Evolutionary conservation across 2,113 vertebrate species (phyloP).

Genomic region (Syrmaticus mikado): DNA sequence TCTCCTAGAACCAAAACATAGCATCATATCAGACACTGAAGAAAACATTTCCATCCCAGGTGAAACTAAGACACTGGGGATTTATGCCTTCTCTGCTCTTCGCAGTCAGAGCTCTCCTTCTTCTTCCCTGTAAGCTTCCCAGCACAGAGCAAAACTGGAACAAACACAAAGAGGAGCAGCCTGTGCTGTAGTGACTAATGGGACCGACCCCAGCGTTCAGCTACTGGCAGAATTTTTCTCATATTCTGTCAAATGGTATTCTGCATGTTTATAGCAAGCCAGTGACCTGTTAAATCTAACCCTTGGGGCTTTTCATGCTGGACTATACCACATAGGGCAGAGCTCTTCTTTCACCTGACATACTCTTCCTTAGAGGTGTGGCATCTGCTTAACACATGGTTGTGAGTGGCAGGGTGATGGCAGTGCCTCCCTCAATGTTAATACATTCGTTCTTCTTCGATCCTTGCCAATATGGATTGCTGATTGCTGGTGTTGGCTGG

Average conservation of each 20-base stretch:
- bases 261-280: background rate
- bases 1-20: too few relatives aligned
- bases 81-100: background rate
- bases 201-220: background rate
- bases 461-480: background rate
- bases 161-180: background rate
- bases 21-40: too few relatives aligned
- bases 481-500: background rate
- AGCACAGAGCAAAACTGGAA: background rate
- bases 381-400: background rate
- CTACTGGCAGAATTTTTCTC: background rate
- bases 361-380: background rate
- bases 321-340: rapidly evolving
- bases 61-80: too few relatives aligned
- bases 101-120: background rate
- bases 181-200: rapidly evolving
- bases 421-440: background rate
- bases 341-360: background rate
- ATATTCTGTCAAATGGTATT: background rate
- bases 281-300: background rate
- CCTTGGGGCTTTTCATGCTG: background rate
- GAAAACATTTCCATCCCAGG: too few relatives aligned
- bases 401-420: background rate
- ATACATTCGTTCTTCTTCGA: background rate
- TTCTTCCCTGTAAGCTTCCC: rapidly evolving